These are phyloP conservation scores for Platycercus adscitus DNA, from an alignment of 2,113 vertebrate genomes.

Conservation along the genomic window DNA sequence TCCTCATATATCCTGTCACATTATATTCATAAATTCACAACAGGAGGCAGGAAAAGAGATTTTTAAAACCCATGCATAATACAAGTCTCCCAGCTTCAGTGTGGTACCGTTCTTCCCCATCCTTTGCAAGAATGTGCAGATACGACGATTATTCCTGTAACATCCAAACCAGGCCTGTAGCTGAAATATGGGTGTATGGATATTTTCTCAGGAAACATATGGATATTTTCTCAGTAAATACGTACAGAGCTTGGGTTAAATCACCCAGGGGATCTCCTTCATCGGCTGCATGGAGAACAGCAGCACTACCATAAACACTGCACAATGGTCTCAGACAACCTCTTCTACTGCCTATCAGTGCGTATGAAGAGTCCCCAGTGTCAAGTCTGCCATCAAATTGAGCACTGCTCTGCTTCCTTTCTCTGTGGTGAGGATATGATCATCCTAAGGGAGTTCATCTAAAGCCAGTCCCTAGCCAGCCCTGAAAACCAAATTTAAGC, in stretches of 20 bases:
- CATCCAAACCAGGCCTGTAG: not conserved
- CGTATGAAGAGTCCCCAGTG: not conserved
- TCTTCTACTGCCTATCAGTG: not conserved
- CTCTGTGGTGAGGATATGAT: not conserved
- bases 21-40: not conserved
- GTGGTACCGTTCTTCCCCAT: not conserved
- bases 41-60: not conserved
- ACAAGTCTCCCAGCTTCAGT: not conserved
- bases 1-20: not conserved
- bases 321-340: not conserved
- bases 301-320: not conserved
- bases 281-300: accelerated
- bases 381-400: not conserved
- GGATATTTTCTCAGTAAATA: not conserved
- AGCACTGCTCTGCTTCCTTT: not conserved
- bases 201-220: not conserved
- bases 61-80: not conserved
- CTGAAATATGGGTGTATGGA: not conserved
- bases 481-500: not conserved
- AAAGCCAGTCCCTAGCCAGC: not conserved
- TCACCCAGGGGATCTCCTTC: not conserved
- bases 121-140: not conserved
- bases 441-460: not conserved
- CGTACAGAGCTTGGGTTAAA: not conserved
- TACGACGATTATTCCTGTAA: not conserved